These are phyloP conservation scores for Solenodon paradoxus DNA, from an alignment of 2,113 vertebrate species.

Conservation along the genomic window DNA sequence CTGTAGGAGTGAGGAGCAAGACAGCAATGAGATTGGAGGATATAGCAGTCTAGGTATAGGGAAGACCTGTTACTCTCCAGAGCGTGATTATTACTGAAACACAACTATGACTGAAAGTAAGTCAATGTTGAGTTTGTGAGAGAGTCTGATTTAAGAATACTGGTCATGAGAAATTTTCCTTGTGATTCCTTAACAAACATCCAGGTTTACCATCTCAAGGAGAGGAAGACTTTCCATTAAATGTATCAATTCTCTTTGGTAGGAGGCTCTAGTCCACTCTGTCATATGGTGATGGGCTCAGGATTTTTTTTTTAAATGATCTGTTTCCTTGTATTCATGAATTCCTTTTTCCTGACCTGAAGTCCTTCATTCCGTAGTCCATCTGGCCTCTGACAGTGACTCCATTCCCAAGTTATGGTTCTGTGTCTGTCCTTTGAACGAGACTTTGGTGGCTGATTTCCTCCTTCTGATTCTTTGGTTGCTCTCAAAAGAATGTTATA, in stretches of 20 bases:
- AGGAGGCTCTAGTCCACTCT: background rate
- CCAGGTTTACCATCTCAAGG: background rate
- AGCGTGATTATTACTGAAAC: background rate
- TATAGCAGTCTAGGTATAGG: background rate
- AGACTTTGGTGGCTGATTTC: constrained; percentile 42
- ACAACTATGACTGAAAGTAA: background rate
- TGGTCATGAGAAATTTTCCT: background rate
- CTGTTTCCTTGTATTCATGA: background rate
- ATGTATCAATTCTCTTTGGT: background rate
- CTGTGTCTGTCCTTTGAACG: constrained; percentile 37
- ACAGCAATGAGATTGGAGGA: background rate
- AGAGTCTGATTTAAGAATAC: background rate
- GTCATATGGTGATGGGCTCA: too few species aligned
- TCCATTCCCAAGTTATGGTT: constrained; percentile 25
- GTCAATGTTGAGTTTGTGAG: background rate
- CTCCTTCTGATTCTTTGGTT: constrained; percentile 45
- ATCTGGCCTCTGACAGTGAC: constrained; percentile 19
- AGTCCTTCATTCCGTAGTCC: constrained; percentile 41
- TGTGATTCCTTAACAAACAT: background rate
- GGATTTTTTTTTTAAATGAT: too few species aligned
- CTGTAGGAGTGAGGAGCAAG: background rate
- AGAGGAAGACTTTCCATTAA: background rate
- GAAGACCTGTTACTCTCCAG: background rate
- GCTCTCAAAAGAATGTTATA: background rate
- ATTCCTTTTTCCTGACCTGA: background rate